Evolutionary conservation across 2,113 vertebrate genomes (phyloP), one percentile per base, ranked within the genome.

Genomic region (Xenopus borealis): DNA sequence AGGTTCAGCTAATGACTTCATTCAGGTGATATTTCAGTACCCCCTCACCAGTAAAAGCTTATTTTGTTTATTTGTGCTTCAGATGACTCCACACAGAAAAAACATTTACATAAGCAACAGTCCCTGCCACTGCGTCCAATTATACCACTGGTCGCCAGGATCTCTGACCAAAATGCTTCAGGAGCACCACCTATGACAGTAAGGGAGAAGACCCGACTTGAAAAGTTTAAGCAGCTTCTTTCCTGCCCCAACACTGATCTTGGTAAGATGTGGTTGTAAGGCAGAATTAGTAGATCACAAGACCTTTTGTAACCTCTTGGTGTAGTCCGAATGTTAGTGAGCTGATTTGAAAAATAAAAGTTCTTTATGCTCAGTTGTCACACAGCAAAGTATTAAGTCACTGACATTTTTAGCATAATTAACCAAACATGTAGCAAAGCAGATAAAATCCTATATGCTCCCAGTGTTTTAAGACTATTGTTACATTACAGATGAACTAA

Each of bases 101-200:
- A 85, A 65, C 81, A 92, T 0, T 91, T 96, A 18, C 95, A 96
- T 83, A 98, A 98, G 44, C 96, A 97, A 79, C 94, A 95, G 79
- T 95, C 94, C 10, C 94, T 98, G 62, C 96, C 96, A 2, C 88
- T 94, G 0, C 93, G 97, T 8, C 95, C 95, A 27, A 85, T 98
- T 86, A 95, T 99, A 82, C 97, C 97, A 0, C 93, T 98, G 0
- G 94, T 99, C 5, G 96, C 97, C 75, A 93, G 97, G 3, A 98
- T 99, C 85, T 98, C 97, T 0, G 97, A 99, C 89, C 97, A 99
- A 88, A 99, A 99, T 0, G 92, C 95, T 3, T 98, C 96, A 0
- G 97, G 97, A 20, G 95, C 95, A 0, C 96, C 96, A 0, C 95
- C 94, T 7, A 96, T 98, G 96, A 96, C 94, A 0, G 92, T 98